Conservation (phyloP, 2,797 vertebrate genomes). For the Ambastaia sidthimunki region DNA sequence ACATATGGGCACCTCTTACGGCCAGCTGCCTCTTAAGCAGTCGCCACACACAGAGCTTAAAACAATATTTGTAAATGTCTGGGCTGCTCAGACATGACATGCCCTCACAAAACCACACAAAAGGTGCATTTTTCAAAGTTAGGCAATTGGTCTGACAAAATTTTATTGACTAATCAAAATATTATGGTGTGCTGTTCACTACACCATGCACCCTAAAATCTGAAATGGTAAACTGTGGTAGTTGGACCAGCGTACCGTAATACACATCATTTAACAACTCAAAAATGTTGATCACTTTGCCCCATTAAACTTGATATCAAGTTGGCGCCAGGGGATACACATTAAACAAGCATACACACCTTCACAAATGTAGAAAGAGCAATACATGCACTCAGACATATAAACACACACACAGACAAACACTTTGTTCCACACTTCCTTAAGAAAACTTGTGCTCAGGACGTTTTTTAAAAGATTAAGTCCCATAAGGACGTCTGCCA, state of each 20-base stretch:
- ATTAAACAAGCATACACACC: slow-evolving; percentile 1
- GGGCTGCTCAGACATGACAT: slow-evolving; percentile 41
- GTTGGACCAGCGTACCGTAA: background rate
- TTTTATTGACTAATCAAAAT: slow-evolving; percentile 37
- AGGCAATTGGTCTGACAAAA: background rate
- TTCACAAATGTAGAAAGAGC: background rate
- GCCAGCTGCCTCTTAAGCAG: background rate
- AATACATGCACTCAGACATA: slow-evolving; percentile 18
- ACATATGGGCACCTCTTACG: slow-evolving; percentile 1
- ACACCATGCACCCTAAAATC: background rate
- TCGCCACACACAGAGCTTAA: slow-evolving; percentile 35
- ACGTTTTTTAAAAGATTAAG: slow-evolving; percentile 18
- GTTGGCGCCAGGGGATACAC: background rate
- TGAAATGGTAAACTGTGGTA: background rate
- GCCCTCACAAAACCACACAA: slow-evolving; percentile 17
- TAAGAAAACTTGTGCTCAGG: slow-evolving; percentile 16
- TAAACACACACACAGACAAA: slow-evolving; percentile 10
- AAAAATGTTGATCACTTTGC: background rate
- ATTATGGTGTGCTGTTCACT: background rate
- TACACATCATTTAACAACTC: background rate
- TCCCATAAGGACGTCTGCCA: slow-evolving; percentile 17
- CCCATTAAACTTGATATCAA: slow-evolving; percentile 3
- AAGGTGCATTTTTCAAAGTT: slow-evolving; percentile 1
- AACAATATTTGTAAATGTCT: slow-evolving; percentile 39
- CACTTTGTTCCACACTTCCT: slow-evolving; percentile 6